Evolutionary conservation across 1,140 invertebrate genomes (phyloP).

Genomic region (Teleogryllus occipitalis): DNA sequence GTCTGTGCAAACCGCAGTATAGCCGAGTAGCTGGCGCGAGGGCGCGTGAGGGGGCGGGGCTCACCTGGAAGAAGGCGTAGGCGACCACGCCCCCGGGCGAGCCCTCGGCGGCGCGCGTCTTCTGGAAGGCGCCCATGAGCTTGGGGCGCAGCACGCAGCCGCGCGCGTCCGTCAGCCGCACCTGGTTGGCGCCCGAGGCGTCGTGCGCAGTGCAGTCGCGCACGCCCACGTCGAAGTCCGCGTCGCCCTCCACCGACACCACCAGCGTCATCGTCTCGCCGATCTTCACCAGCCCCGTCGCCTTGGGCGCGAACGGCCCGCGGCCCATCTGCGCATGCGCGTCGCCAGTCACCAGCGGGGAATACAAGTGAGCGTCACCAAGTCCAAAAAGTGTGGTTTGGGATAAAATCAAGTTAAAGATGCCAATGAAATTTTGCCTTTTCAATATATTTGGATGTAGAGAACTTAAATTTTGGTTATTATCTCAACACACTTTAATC

Average conservation of each 20-base stretch:
- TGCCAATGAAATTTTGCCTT: no score
- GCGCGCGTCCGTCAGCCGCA: constrained; percentile 62
- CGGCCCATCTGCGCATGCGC: constrained; percentile 47
- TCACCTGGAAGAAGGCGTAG: constrained; percentile 63
- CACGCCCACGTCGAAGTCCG: constrained; percentile 65
- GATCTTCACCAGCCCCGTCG: constrained; percentile 70
- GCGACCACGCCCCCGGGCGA: constrained; percentile 65
- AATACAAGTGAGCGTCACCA: no score
- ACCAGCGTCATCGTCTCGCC: constrained; percentile 76
- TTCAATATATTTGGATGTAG: no score
- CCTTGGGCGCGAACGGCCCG: constrained; percentile 66
- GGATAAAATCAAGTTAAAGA: no score
- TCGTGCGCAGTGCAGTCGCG: constrained; percentile 70
- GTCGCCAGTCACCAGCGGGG: no score
- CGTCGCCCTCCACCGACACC: constrained; percentile 68
- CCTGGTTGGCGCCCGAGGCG: constrained; percentile 49
- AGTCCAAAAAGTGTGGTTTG: no score
- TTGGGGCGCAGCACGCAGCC: constrained; percentile 77
- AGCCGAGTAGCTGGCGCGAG: no score
- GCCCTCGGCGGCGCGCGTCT: constrained; percentile 52
- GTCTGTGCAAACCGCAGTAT: no score
- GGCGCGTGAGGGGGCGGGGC: neutral
- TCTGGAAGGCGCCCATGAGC: constrained; percentile 72
- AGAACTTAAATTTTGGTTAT: no score
- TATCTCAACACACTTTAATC: no score